Conservation (phyloP, 2,113 vertebrate species). For the Calyptomena viridis region DNA sequence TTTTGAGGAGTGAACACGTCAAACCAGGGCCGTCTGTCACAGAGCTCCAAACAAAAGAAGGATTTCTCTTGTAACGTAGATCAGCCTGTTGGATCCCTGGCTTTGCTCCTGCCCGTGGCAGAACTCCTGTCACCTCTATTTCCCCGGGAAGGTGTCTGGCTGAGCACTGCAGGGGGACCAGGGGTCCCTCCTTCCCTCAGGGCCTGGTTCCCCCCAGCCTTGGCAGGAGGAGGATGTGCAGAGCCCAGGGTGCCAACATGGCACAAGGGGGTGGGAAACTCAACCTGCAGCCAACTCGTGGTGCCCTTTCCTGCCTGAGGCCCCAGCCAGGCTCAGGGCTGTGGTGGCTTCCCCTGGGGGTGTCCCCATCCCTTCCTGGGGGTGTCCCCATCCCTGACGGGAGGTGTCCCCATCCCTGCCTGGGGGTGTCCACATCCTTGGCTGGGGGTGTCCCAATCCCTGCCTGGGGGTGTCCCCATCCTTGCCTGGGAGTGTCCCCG, state of each 20-base stretch:
- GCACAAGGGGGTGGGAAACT: too few relatives aligned
- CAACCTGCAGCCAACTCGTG: fast-evolving
- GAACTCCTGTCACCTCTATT: not conserved
- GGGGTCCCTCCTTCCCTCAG: too few relatives aligned
- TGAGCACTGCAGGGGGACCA: not conserved
- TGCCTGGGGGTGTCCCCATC: too few relatives aligned
- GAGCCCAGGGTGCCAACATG: not conserved
- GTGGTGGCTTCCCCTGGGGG: fast-evolving
- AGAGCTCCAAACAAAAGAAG: not conserved
- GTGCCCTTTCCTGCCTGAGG: fast-evolving
- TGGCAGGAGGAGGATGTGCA: fast-evolving
- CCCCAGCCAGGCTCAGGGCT: fast-evolving
- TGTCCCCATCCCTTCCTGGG: too few relatives aligned
- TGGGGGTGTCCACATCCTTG: too few relatives aligned
- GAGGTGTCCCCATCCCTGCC: not conserved
- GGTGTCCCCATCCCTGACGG: too few relatives aligned
- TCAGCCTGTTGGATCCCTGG: not conserved
- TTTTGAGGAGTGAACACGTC: not conserved
- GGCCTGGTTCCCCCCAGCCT: too few relatives aligned
- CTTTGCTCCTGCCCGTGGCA: not conserved
- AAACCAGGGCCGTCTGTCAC: fast-evolving
- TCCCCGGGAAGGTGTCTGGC: too few relatives aligned
- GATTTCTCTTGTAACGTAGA: not conserved
- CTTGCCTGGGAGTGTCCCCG: not conserved
- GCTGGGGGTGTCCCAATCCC: too few relatives aligned